These are phyloP conservation scores for Heloderma charlesbogerti DNA, from an alignment of 2,113 vertebrate species.

Conservation along the genomic window DNA sequence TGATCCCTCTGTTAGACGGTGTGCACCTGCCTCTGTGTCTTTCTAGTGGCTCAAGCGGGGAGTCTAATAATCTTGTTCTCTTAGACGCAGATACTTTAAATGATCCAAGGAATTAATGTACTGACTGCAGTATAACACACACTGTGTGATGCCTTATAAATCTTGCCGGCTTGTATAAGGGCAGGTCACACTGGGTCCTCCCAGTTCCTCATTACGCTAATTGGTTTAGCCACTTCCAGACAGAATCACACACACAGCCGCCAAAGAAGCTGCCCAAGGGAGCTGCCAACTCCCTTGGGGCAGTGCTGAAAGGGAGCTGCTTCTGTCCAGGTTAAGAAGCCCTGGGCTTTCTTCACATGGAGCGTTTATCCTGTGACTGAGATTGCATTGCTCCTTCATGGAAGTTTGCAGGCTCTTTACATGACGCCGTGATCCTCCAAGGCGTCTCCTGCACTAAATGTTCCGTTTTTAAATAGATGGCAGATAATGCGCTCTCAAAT, in stretches of 20 bases:
- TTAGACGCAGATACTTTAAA: not conserved
- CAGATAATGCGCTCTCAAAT: no score
- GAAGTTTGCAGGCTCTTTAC: no score
- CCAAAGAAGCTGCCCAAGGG: accelerated
- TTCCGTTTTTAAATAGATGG: no score
- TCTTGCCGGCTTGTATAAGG: not conserved
- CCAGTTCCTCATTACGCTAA: not conserved
- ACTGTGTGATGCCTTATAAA: accelerated
- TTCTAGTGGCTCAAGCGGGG: not conserved
- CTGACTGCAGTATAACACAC: accelerated
- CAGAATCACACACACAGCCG: constrained; percentile 9
- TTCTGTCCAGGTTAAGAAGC: not conserved
- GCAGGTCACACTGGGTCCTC: not conserved
- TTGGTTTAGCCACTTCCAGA: constrained; percentile 29
- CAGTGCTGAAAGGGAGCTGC: not conserved
- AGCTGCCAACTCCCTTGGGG: constrained; percentile 25
- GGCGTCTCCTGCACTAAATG: no score
- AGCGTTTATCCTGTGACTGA: no score
- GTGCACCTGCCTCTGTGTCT: accelerated
- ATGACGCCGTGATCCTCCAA: no score
- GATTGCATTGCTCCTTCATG: no score
- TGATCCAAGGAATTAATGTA: not conserved
- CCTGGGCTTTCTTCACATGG: no score
- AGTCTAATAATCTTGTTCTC: accelerated
- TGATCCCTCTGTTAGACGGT: accelerated